A percentile compares a stretch with the other conserved stretches of the same genome.
phyloP scores from a whole-genome alignment of 2,113 vertebrate species.

The Tragelaphus scriptus region DNA sequence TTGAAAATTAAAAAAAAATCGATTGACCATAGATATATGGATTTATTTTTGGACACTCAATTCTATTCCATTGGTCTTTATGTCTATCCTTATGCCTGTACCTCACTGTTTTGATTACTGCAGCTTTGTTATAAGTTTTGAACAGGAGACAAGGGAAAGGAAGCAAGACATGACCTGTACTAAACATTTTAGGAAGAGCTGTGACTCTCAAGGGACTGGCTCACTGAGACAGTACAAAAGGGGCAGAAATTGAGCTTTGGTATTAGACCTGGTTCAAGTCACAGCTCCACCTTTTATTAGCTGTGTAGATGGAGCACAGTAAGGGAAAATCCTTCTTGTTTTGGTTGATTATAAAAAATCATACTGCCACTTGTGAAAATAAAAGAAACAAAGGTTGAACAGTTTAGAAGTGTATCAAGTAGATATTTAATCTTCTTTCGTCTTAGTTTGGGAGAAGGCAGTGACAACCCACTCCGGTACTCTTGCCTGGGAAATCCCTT shows the following conservation, averaged over 20 bases:
- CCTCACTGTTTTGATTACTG: background rate
- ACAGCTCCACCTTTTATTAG: background rate
- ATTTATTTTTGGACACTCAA: background rate
- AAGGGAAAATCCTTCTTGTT: background rate
- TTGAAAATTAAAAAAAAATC: background rate
- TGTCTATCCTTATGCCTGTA: background rate
- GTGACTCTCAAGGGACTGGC: background rate
- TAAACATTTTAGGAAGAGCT: background rate
- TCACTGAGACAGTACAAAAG: background rate
- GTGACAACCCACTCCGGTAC: no score
- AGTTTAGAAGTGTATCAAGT: background rate
- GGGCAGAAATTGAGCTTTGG: background rate
- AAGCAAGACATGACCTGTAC: background rate
- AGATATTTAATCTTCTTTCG: background rate
- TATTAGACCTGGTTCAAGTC: background rate
- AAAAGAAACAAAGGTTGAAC: background rate
- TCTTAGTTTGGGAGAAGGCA: background rate
- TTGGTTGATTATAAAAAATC: background rate
- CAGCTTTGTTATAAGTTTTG: background rate
- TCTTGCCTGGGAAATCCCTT: no score
- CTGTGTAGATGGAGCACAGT: background rate
- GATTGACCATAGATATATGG: background rate
- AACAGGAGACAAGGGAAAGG: background rate
- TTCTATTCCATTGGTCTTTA: background rate
- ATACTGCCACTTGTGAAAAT: background rate